These are phyloP conservation scores for Deilephila porcellus DNA, from an alignment of 2,888 invertebrate species.

Conservation along the genomic window DNA sequence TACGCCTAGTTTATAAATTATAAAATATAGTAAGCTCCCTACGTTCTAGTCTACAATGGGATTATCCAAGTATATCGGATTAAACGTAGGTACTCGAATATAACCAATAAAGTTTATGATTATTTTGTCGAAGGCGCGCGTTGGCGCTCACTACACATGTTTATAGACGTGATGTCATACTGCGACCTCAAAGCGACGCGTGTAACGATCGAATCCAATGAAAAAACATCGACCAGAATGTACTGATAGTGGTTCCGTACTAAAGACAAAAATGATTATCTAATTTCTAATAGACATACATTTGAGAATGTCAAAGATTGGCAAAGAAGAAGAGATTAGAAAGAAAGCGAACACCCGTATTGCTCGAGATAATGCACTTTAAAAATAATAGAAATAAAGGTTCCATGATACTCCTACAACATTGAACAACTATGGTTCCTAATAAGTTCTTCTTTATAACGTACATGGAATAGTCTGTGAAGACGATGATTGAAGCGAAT, in stretches of 20 bases:
- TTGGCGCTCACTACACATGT: background rate
- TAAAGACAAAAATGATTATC: background rate
- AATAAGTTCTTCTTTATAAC: too few species aligned
- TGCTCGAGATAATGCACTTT: too few species aligned
- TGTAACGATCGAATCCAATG: slow-evolving; percentile 5
- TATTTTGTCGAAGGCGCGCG: slow-evolving; percentile 11
- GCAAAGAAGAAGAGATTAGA: too few species aligned
- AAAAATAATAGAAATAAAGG: too few species aligned
- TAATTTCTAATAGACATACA: background rate
- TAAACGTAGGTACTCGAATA: background rate
- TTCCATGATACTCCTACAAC: background rate
- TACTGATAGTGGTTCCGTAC: background rate
- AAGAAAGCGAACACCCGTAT: too few species aligned
- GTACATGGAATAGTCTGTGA: too few species aligned
- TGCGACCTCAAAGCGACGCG: slow-evolving; percentile 32
- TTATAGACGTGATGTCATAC: slow-evolving; percentile 35
- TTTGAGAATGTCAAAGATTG: background rate
- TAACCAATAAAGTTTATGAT: slow-evolving; percentile 18
- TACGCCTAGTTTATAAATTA: too few species aligned
- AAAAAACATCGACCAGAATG: background rate
- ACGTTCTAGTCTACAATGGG: background rate
- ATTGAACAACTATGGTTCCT: too few species aligned
- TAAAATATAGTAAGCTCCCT: too few species aligned
- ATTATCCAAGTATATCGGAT: background rate
- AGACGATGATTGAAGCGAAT: too few species aligned